Evolutionary conservation across 92 coral and sea anemone genomes (phyloP).

Genomic region (Epizoanthus fatuus): DNA sequence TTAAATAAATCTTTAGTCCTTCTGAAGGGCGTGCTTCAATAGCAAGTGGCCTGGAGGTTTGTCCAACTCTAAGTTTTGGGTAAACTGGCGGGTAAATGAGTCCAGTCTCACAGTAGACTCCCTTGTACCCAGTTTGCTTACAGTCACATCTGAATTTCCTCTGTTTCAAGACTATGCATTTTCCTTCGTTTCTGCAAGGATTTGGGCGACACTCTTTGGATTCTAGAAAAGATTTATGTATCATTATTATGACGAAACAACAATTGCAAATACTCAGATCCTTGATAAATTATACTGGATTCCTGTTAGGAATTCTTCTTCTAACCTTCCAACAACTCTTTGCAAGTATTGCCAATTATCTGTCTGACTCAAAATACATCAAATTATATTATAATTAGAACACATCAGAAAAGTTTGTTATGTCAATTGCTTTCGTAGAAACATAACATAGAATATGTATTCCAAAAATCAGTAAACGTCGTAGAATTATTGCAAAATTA

Average conservation of each 20-base stretch:
- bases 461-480: too few species aligned
- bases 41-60: neutral
- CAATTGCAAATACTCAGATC: neutral
- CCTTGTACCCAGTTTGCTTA: conserved; percentile 64
- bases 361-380: too few species aligned
- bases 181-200: conserved; percentile 69
- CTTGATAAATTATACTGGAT: too few species aligned
- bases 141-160: conserved; percentile 61
- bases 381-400: too few species aligned
- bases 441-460: too few species aligned
- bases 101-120: conserved; percentile 62
- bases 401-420: too few species aligned
- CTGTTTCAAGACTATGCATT: conserved; percentile 34
- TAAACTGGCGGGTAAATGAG: conserved; percentile 52
- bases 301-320: too few species aligned
- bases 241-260: neutral
- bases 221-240: conserved; percentile 37
- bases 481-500: too few species aligned
- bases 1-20: conserved; percentile 33
- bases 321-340: too few species aligned
- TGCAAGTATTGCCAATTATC: too few species aligned
- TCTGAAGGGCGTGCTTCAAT: conserved; percentile 54
- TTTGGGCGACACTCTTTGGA: conserved; percentile 59
- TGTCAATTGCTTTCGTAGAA: too few species aligned
- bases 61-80: conserved; percentile 51